Evolutionary conservation across 2,797 vertebrate species (phyloP).

Genomic region (Cossypha niveicapilla): DNA sequence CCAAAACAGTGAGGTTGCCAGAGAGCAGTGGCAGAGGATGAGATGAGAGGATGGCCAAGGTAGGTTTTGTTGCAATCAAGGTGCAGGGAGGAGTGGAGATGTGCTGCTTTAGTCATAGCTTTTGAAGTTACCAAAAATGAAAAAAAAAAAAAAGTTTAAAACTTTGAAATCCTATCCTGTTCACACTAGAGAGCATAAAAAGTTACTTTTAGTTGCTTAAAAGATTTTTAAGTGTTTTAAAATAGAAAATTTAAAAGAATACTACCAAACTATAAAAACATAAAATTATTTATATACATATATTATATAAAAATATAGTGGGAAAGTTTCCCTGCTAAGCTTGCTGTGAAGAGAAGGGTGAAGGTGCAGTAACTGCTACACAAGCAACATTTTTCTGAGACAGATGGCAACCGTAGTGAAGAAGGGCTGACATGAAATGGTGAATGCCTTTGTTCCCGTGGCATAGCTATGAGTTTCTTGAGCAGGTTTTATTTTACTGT

Average conservation of each 20-base stretch:
- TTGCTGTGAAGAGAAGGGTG: conserved; percentile 68
- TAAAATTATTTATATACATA: conserved; percentile 73
- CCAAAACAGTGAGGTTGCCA: not conserved
- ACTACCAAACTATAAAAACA: conserved; percentile 72
- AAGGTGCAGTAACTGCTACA: conserved; percentile 66
- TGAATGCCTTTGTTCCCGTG: not conserved
- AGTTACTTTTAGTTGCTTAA: conserved; percentile 72
- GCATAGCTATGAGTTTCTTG: conserved; percentile 21
- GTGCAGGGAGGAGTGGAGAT: not conserved
- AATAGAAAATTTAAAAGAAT: conserved; percentile 72
- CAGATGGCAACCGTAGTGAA: conserved; percentile 38
- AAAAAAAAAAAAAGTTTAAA: conserved; percentile 12
- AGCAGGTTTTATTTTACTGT: conserved; percentile 46
- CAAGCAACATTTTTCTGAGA: conserved; percentile 50
- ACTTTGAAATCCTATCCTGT: conserved; percentile 52
- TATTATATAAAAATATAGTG: conserved; percentile 71
- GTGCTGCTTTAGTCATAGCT: conserved; percentile 72
- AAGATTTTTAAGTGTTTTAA: conserved; percentile 70
- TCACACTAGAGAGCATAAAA: conserved; percentile 68
- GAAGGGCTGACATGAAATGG: conserved; percentile 14
- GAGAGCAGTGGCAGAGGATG: conserved; percentile 12
- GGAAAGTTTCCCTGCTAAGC: conserved; percentile 68
- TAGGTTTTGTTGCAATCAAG: conserved; percentile 22
- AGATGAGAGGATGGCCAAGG: conserved; percentile 31
- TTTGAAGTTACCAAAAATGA: conserved; percentile 74